Evolutionary conservation across 2,888 invertebrate species (phyloP).

Genomic region (Apotomis capreana): DNA sequence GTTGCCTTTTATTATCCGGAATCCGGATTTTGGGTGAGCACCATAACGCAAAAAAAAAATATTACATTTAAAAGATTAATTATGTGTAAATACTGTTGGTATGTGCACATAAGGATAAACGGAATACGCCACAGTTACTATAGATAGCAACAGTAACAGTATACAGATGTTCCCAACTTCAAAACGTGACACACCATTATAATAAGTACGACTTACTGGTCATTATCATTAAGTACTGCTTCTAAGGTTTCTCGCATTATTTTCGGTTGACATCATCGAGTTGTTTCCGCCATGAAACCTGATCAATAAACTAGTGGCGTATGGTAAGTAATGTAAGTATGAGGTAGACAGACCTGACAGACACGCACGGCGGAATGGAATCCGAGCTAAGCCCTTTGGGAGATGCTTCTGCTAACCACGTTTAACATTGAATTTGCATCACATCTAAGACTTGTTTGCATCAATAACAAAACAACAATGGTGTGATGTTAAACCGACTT

Average conservation of each 20-base stretch:
- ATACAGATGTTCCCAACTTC: no score
- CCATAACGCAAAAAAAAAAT: no score
- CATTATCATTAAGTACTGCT: background rate
- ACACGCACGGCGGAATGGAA: constrained; percentile 4
- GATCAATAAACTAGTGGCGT: constrained; percentile 18
- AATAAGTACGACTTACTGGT: no score
- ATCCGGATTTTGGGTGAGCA: no score
- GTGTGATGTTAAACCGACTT: no score
- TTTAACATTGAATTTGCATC: background rate
- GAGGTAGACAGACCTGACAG: background rate
- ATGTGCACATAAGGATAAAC: no score
- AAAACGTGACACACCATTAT: no score
- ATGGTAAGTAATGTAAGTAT: background rate
- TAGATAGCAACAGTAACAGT: no score
- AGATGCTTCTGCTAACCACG: constrained; percentile 16
- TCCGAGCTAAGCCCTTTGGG: constrained; percentile 7
- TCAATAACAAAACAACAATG: background rate
- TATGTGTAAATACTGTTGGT: no score
- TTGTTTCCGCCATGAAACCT: constrained; percentile 3
- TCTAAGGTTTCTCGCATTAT: constrained; percentile 37
- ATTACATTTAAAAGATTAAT: no score
- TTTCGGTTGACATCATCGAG: constrained; percentile 32
- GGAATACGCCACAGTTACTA: no score
- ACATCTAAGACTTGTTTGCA: background rate
- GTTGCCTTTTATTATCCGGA: no score